Evolutionary conservation across 2,888 invertebrate genomes (phyloP), one percentile per base, ranked within the genome.

Genomic region (Omphaloscelis lunosa): DNA sequence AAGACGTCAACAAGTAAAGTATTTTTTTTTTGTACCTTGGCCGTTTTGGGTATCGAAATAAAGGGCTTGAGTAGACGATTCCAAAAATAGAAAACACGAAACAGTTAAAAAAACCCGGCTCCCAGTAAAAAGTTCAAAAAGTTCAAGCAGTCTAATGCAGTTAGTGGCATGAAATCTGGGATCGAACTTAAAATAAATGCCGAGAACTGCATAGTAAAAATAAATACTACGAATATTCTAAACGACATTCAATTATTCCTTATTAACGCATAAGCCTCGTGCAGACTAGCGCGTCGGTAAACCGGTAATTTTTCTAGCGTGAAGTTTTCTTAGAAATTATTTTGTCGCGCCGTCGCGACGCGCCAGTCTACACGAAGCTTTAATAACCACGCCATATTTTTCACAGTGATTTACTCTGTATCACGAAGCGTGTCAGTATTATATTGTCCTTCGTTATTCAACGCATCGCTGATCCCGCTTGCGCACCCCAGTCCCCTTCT

Each of bases 391-490:
- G 17, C 3, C 23, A 34, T 12, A 15, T 51, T 41, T 23, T 59
- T 51, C 27, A 41, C 51, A 51, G 20, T 15, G 11, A 29, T 48
- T 71, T 23, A 41, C 66, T 20, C 5, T 12, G n/a, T 39, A 48
- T 23, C 15, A 39, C 0, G 53, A 51, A 53, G 41, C 63, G 56
- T 69, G 63, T 59, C 20, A n/a, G 56, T 61, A 53, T 65, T 9
- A 34, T 41, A 74, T 59, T 27, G 58, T 61, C 41, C 70, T 58
- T 77, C 61, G 23, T 51, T 59, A 59, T 27, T 73, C 20, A 62
- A 72, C 77, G 77, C 77, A 77, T 69, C 77, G 65, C 12, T 79
- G 71, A 29, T 7, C 59, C 20, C 67, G 66, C 79, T 79, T 20
- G 17, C 48, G 29, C 59, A 63, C 63, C 27, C 61, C 45, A 51